Evolutionary conservation across 2,113 vertebrate species (phyloP), one percentile per base, ranked within the genome.

Genomic region (Triplophysa siluroides): DNA sequence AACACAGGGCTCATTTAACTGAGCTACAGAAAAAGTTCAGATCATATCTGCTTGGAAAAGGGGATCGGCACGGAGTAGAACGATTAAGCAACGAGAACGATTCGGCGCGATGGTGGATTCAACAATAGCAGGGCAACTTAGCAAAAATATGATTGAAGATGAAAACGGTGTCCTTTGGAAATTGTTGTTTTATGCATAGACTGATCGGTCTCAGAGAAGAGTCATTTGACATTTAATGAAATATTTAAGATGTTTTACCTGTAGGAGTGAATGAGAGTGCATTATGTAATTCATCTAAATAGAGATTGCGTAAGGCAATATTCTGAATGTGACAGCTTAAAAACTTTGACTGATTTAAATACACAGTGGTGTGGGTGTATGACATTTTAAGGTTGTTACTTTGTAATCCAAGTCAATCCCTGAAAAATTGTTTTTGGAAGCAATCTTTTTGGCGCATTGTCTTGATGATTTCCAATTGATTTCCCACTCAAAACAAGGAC

Each of bases 401-500:
- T 33, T 33, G 33, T 33, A 33, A 33, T 33, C 33, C 33, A 33
- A 33, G 33, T 33, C 33, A 5, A 5, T 33, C 33, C 4, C 33
- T 33, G 33, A 33, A 33, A 33, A 0, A 6, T 33, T 33, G 33
- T 45, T 72, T 29, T 50, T 56, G 69, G 50, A 72, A 72, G 5
- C 47, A 12, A 16, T 54, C 1, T 71, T 56, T 72, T 33, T 33
- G 69, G 26, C 16, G 56, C 45, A 47, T 69, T 23, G 24, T 52
- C 23, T 2, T 3, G 26, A 29, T 29, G 1, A 29, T 29, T 29
- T 29, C 26, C 26, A 29, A 2, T 70, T 72, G 24, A 38, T 9
- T 29, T 72, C 10, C 13, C 29, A 58, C 18, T 72, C 50, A 72
- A n/a, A n/a, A 38, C 69, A 72, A 11, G 43, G 54, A 50, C 50